Evolutionary conservation across 2,888 invertebrate species (phyloP), one percentile per base, ranked within the genome.

Genomic region (Balanococcus diminutus): DNA sequence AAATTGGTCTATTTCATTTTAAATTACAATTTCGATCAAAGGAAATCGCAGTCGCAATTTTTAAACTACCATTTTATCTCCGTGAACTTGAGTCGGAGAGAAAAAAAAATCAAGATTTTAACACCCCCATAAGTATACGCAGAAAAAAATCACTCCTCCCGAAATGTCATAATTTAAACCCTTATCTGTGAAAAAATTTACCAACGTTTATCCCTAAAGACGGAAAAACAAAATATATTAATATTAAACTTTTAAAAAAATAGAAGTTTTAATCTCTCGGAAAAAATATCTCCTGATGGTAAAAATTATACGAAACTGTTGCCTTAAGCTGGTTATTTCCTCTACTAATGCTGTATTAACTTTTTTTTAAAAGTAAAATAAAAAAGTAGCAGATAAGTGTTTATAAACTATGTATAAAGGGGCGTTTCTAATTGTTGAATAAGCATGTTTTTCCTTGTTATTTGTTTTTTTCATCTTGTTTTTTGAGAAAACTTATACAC

Each of bases 241-340:
- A 82, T 82, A 82, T 46, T 82, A 82, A 82, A 82, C 82, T 82
- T 82, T 81, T 82, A 19, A 82, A 82, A 82, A 82, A 82, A 51
- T 46, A 31, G 31, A 82, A 82, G 28, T 82, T 82, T 82, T 82
- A 82, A 82, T 82, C 82, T 82, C 51, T 46, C 28, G 28, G 82
- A 42, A 82, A 82, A 82, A 82, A 82, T 51, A 51, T 82, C 46
- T 39, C 28, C 46, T 46, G 39, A 46, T 81, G 39, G 39, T 46
- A 42, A 82, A 82, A 82, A 82, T 82, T 82, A 82, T 82, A 51
- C 51, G 82, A 82, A 82, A 82, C 82, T 82, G 82, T 82, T 82
- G 82, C 82, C 82, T 82, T 82, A 82, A 82, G 82, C 82, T 51
- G 82, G 19, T 82, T 82, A 82, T 82, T 82, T 82, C 82, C 82